Conservation (phyloP, 2,888 invertebrate genomes). For the Thera obeliscata region DNA sequence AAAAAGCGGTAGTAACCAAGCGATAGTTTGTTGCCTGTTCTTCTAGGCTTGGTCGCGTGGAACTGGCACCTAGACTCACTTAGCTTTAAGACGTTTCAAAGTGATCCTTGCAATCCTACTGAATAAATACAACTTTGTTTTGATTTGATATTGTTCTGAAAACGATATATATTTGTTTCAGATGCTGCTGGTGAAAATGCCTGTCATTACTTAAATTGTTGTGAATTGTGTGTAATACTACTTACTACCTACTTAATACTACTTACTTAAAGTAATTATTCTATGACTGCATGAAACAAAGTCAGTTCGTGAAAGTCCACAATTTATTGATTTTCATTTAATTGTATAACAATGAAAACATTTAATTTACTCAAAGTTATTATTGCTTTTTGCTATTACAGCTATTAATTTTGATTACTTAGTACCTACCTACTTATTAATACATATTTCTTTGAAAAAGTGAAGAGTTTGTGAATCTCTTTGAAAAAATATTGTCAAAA, state of each 20-base stretch:
- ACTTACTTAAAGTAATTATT: not conserved
- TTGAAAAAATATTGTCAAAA: too few species aligned
- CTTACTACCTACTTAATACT: not conserved
- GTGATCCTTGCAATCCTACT: too few species aligned
- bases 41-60: too few species aligned
- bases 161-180: constrained; percentile 53
- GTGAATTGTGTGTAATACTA: not conserved
- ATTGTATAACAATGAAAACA: constrained; percentile 7
- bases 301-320: constrained; percentile 9
- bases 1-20: too few species aligned
- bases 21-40: too few species aligned
- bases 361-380: constrained; percentile 5
- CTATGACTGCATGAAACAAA: not conserved
- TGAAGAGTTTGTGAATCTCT: too few species aligned
- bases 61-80: too few species aligned
- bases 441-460: too few species aligned
- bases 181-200: constrained; percentile 78
- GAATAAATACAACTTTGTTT: too few species aligned
- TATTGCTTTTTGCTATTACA: constrained; percentile 2
- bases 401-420: not conserved
- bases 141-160: not conserved
- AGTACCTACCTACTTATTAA: too few species aligned
- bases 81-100: too few species aligned
- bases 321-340: constrained; percentile 29
- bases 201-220: constrained; percentile 62